Conservation (phyloP, 2,888 invertebrate species). For the Drosophila atroscutellata region DNA sequence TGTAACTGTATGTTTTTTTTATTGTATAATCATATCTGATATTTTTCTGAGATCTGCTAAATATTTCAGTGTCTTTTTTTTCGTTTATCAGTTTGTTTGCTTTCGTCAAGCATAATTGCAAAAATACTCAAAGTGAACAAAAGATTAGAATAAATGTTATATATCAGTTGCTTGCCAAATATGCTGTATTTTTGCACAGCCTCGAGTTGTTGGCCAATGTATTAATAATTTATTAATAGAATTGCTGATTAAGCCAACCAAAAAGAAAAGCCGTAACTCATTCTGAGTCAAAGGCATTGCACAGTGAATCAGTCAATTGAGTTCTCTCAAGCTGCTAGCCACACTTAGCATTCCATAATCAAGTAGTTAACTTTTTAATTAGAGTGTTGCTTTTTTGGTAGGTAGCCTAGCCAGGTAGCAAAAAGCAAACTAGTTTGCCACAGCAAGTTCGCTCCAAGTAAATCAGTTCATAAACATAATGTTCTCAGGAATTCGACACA, state of each 20-base stretch:
- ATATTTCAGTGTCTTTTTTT: background rate
- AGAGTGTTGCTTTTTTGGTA: background rate
- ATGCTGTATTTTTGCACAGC: slow-evolving; percentile 4
- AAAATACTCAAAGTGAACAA: slow-evolving; percentile 8
- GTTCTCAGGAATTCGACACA: slow-evolving; percentile 32
- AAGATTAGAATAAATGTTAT: slow-evolving; percentile 10
- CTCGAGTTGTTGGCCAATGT: slow-evolving; percentile 31
- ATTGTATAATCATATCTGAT: background rate
- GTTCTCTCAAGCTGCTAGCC: slow-evolving; percentile 1
- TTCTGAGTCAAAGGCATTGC: slow-evolving; percentile 34
- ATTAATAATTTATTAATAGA: slow-evolving; percentile 67
- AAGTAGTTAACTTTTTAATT: slow-evolving; percentile 5
- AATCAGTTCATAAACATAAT: slow-evolving; percentile 5
- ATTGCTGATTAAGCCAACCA: slow-evolving; percentile 63
- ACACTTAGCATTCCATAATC: slow-evolving; percentile 3
- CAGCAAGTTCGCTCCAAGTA: slow-evolving; percentile 1
- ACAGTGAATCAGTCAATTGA: slow-evolving; percentile 37
- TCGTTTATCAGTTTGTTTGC: slow-evolving; percentile 8
- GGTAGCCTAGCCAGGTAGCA: background rate
- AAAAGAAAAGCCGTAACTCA: background rate
- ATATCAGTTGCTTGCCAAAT: slow-evolving; percentile 41
- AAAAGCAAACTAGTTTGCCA: slow-evolving; percentile 23
- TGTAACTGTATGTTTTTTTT: slow-evolving; percentile 54
- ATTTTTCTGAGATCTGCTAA: background rate
- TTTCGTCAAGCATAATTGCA: slow-evolving; percentile 32